Evolutionary conservation across 1,140 invertebrate genomes (phyloP).

Genomic region (Adelges cooleyi): DNA sequence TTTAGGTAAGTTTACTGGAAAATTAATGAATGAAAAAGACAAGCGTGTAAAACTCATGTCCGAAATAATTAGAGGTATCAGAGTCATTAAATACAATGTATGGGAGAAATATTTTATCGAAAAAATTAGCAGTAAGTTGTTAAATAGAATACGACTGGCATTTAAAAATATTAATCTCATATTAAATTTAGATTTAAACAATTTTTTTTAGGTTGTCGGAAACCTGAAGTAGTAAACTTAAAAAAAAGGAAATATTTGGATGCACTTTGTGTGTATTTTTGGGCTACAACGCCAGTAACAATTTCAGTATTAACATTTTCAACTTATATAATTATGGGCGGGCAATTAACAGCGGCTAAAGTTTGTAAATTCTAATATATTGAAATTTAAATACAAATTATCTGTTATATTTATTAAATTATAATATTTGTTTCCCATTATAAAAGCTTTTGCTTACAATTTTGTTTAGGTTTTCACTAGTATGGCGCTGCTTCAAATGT

Average conservation of each 20-base stretch:
- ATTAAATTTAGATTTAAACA: background rate
- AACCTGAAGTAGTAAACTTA: slow-evolving; percentile 61
- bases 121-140: slow-evolving; percentile 44
- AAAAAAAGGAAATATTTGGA: slow-evolving; percentile 89
- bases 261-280: slow-evolving; percentile 97
- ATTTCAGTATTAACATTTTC: slow-evolving; percentile 86
- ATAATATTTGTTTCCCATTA: too few species aligned
- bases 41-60: slow-evolving; percentile 74
- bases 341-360: slow-evolving; percentile 70
- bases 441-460: background rate
- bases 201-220: slow-evolving; percentile 46
- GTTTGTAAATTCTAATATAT: slow-evolving; percentile 40
- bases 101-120: slow-evolving; percentile 84
- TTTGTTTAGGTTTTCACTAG: slow-evolving; percentile 69
- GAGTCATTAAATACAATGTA: slow-evolving; percentile 80
- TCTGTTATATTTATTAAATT: too few species aligned
- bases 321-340: slow-evolving; percentile 73
- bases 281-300: slow-evolving; percentile 95
- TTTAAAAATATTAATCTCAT: slow-evolving; percentile 7
- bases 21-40: slow-evolving; percentile 89
- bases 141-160: background rate
- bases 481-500: slow-evolving; percentile 88
- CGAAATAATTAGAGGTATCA: slow-evolving; percentile 77
- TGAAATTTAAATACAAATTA: background rate
- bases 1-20: slow-evolving; percentile 54